Percentiles rank a stretch among this genome's conserved stretches.
Evolutionary conservation across 2,113 vertebrate genomes (phyloP).

Genomic region (Callithrix jacchus): DNA sequence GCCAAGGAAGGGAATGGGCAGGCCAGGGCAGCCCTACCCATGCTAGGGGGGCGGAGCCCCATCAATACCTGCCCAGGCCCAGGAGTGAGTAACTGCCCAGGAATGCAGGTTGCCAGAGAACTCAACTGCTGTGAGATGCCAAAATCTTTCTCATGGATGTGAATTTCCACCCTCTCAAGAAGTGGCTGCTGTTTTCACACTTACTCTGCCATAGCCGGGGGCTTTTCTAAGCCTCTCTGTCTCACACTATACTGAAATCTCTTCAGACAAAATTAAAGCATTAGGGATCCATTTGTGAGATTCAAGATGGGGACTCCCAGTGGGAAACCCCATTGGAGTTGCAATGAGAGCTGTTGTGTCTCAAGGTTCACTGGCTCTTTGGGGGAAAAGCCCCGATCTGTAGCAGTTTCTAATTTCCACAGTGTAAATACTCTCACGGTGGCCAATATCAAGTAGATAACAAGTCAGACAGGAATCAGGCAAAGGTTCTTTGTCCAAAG

Average conservation of each 20-base stretch:
- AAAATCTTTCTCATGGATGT: constrained; percentile 78
- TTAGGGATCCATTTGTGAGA: constrained; percentile 58
- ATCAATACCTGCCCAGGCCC: background rate
- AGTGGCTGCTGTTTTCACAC: constrained; percentile 72
- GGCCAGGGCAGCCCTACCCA: background rate
- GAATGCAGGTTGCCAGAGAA: constrained; percentile 73
- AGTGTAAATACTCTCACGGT: too few species aligned
- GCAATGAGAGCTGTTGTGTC: too few species aligned
- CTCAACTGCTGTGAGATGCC: constrained; percentile 49
- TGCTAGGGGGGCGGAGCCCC: background rate
- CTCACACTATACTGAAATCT: constrained; percentile 70
- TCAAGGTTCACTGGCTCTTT: background rate
- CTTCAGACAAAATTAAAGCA: constrained; percentile 79
- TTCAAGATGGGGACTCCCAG: constrained; percentile 15
- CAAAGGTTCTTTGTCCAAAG: background rate
- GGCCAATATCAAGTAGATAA: background rate
- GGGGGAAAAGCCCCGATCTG: background rate
- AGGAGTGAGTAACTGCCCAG: constrained; percentile 75
- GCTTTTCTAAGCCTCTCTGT: constrained; percentile 71
- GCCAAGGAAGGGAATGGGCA: background rate
- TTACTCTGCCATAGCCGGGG: constrained; percentile 73
- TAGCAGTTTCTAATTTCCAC: background rate
- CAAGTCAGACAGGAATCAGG: background rate
- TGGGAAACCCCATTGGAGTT: background rate
- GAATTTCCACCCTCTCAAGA: constrained; percentile 72